phyloP scores from a whole-genome alignment of 2,888 invertebrate species.

The Calameuta filiformis region DNA sequence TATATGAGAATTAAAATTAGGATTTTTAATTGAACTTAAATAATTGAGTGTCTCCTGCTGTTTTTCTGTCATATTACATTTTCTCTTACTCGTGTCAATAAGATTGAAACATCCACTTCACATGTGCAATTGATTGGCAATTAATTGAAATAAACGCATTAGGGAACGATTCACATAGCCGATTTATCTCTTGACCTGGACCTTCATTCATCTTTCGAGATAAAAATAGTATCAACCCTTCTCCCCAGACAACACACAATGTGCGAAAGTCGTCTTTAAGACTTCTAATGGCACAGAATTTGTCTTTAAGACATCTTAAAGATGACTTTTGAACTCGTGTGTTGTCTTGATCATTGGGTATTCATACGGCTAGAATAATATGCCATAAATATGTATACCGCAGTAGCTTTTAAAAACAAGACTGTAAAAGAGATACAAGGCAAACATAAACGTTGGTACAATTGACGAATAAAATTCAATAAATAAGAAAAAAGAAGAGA shows the following conservation, averaged over 20 bases:
- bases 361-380: background rate
- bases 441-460: background rate
- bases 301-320: too few relatives aligned
- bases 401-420: background rate
- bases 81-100: background rate
- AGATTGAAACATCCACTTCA: background rate
- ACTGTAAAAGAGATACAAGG: background rate
- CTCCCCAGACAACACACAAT: too few relatives aligned
- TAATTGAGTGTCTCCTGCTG: background rate
- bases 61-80: background rate
- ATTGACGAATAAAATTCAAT: background rate
- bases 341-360: background rate
- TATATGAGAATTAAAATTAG: too few relatives aligned
- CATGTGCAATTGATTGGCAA: background rate
- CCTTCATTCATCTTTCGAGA: background rate
- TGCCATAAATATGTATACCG: background rate
- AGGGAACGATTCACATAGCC: background rate
- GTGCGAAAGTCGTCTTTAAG: too few relatives aligned
- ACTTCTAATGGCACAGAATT: too few relatives aligned
- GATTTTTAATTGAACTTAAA: background rate
- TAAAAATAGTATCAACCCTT: background rate
- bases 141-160: background rate
- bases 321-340: too few relatives aligned
- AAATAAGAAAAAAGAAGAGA: background rate
- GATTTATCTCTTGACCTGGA: background rate